Conservation (phyloP, 2,113 vertebrate genomes). For the Puffinus mauretanicus region DNA sequence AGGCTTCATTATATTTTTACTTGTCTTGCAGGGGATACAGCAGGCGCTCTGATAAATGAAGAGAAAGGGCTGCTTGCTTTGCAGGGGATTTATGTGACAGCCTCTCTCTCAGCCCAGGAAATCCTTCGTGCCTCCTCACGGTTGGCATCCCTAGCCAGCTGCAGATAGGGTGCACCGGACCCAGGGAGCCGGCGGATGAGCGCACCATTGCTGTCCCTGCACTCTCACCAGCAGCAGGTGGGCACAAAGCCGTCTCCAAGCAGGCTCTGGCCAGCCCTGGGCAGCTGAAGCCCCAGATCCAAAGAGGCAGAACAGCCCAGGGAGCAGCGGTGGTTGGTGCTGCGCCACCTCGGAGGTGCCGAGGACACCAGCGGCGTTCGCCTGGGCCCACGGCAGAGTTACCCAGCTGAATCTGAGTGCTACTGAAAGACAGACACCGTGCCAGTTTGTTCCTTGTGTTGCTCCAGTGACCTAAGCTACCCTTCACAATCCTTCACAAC, state of each 20-base stretch:
- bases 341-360: neutral
- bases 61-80: neutral
- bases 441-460: neutral
- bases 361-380: accelerated
- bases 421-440: neutral
- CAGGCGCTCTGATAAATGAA: neutral
- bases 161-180: neutral
- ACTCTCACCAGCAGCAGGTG: accelerated
- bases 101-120: neutral
- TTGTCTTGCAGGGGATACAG: neutral
- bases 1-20: neutral
- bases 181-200: accelerated
- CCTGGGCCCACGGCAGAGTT: neutral
- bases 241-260: neutral
- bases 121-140: neutral
- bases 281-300: neutral
- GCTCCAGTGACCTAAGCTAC: neutral
- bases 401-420: neutral
- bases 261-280: neutral
- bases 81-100: slow-evolving; percentile 2
- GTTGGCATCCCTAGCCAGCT: neutral
- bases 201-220: accelerated
- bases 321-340: neutral
- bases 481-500: neutral
- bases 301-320: neutral